These are phyloP conservation scores for Muschampia plurimacula DNA, from an alignment of 2,888 invertebrate species.

Conservation along the genomic window DNA sequence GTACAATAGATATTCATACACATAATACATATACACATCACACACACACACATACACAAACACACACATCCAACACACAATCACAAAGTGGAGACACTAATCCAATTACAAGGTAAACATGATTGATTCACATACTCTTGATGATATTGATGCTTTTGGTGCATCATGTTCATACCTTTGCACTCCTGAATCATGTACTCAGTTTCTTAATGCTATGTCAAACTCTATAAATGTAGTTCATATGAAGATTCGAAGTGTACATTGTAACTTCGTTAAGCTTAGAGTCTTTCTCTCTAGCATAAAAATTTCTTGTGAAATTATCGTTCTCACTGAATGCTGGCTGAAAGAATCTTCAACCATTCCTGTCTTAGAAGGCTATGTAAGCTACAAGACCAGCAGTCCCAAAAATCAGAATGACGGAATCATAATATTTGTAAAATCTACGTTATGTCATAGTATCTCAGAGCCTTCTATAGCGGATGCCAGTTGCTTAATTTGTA, in stretches of 20 bases:
- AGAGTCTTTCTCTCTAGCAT: conserved; percentile 18
- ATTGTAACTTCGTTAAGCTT: conserved; percentile 18
- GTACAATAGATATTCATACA: too few relatives aligned
- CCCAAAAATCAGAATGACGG: conserved; percentile 33
- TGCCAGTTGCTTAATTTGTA: conserved; percentile 30
- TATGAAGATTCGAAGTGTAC: conserved; percentile 24
- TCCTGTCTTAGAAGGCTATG: conserved; percentile 18
- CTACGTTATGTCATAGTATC: conserved; percentile 1
- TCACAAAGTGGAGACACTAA: neutral
- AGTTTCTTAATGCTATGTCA: neutral
- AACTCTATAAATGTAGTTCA: conserved; percentile 14
- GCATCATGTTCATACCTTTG: neutral
- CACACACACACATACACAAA: too few relatives aligned
- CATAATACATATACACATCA: too few relatives aligned
- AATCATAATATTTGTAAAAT: conserved; percentile 27
- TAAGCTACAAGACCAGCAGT: conserved; percentile 9
- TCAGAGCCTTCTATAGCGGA: conserved; percentile 20
- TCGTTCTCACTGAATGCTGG: conserved; percentile 31
- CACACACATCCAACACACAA: too few relatives aligned
- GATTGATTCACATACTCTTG: neutral
- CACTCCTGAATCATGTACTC: conserved; percentile 2
- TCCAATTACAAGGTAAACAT: neutral
- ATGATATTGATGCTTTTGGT: conserved; percentile 13
- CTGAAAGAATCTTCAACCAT: neutral
- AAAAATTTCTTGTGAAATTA: conserved; percentile 7